Evolutionary conservation across 2,113 vertebrate species (phyloP).

Genomic region (Aramus guarauna): DNA sequence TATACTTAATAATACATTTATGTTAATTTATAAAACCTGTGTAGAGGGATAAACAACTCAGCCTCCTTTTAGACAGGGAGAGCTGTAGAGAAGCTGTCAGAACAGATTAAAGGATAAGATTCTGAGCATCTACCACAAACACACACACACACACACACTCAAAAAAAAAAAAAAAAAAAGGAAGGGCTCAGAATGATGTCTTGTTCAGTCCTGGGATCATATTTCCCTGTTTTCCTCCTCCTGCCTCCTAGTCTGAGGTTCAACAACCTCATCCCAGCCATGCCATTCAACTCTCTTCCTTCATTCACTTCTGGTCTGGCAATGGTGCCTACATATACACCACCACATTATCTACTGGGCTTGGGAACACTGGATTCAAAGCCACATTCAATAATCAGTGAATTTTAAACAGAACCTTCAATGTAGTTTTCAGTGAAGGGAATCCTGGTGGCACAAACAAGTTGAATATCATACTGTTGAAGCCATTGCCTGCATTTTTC

Average conservation of each 20-base stretch:
- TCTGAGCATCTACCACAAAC: neutral
- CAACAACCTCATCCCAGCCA: neutral
- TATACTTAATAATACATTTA: neutral
- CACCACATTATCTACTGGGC: neutral
- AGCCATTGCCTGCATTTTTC: neutral
- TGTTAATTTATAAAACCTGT: neutral
- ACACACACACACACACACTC: no score
- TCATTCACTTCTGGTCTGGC: neutral
- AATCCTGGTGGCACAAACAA: neutral
- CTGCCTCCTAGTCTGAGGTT: neutral
- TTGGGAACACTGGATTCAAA: neutral
- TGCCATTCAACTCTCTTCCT: neutral
- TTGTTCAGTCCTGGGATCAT: neutral
- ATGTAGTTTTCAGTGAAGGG: neutral
- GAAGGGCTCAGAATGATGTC: neutral
- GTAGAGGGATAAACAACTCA: neutral
- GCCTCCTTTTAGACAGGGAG: neutral
- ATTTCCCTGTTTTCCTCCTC: neutral
- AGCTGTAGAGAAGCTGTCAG: neutral
- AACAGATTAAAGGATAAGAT: neutral
- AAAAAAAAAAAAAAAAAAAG: neutral
- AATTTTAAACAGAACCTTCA: neutral
- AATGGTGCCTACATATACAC: rapidly evolving
- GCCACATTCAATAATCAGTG: neutral
- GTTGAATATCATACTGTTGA: neutral